Base-by-base conservation (phyloP, 2,797 vertebrate genomes). In the Serranus cabrilla region DNA sequence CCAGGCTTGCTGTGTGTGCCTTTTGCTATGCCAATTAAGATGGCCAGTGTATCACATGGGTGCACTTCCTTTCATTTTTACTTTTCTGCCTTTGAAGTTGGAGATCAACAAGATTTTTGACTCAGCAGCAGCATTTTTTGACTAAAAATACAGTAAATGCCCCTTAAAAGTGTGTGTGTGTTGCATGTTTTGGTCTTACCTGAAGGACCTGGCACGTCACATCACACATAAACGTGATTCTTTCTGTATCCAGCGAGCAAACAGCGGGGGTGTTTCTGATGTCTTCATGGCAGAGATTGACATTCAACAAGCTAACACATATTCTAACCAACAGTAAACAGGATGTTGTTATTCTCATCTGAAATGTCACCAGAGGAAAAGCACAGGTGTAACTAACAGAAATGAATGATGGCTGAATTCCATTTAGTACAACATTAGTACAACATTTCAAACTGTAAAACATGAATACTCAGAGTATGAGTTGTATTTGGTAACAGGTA, bases 1-100 rank as follows among this genome's bases (percentile, higher is more conserved):
- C 76, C 76, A 81, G 78, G 62, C 58, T 77, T 34, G 3, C 31
- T 56, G 46, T 20, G 43, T 45, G 23, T 11, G 47, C 17, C 25
- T 56, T 54, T 81, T 74, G 31, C 16, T 63, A 2, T 50, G 61
- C 57, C 60, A 78, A 62, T 55, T 66, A 54, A 54, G 57, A 79
- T 31, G 27, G 31, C 27, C 20, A 45, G 46, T 17, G 58, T n/a
- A 51, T 65, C 74, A 25, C 46, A 62, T 20, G 25, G 34, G 1
- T 23, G 11, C 27, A 47, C 37, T 47, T 81, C 11, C 21, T 16
- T 66, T 7, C 14, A 23, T 49, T 39, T 62, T 57, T 54, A 18
- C 2, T 18, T 61, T 27, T 46, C 4, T 20, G 31, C 40, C 1
- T 76, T 67, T 56, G 16, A 12, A 56, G 27, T 37, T 23, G 43